Base-by-base conservation (phyloP, 2,113 vertebrate species). In the Oryzias woworae region DNA sequence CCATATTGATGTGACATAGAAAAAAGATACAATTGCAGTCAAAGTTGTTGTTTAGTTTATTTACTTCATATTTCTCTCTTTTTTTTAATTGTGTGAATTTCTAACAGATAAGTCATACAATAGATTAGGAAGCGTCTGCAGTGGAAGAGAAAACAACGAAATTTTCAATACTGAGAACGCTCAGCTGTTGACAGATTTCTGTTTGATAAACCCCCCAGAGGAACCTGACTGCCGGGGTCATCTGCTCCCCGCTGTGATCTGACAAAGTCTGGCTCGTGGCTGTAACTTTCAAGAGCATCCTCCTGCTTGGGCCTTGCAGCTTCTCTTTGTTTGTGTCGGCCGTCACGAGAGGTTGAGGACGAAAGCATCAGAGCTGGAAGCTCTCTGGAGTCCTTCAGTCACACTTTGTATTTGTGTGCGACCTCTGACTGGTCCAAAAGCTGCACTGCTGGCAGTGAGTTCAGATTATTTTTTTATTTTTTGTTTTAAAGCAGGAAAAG, bases 261-360 rank as follows among this genome's bases (percentile, higher is more conserved):
- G 73, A 72, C 71, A 63, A 45, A 64, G 59, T 62, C 58, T 44
- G 58, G 68, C 55, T 43, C 17, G 28, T 60, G 59, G 64, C 62
- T 66, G 47, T 45, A 42, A 69, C 74, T 83, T 81, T 78, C 70
- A 83, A 82, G 74, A 83, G 66, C 63, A 17, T 18, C 57, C 75
- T 75, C 84, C 82, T 84, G 83, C 85, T 87, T 70, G 72, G 70
- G 36, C 72, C 76, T 71, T 45, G 56, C 84, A 87, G 81, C 83
- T 82, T 80, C 65, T 73, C 67, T 69, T 68, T 70, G 83, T 86
- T 83, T 84, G 76, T 73, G 68, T 84, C 84, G 88, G 84, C 87
- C 76, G 79, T 59, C 71, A 48, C 66, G 47, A 23, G 75, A 71
- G 83, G 66, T 57, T 73, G 69, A 69, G 73, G 69, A 74, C 36